Conservation (phyloP, 2,888 invertebrate species). For the Nymphalis urticae region DNA sequence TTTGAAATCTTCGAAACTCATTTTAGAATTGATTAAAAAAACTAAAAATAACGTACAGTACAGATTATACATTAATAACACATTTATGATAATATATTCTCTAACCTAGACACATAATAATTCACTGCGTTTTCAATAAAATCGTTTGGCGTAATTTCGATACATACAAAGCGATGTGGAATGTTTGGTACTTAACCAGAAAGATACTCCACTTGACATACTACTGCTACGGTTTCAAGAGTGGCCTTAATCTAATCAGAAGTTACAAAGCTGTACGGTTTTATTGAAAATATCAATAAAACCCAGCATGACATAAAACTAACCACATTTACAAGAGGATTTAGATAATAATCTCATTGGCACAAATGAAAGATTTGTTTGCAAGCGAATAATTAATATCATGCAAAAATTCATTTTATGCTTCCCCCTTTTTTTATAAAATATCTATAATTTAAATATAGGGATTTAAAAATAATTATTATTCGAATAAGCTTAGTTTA, state of each 20-base stretch:
- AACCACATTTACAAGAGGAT: background rate
- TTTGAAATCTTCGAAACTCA: slow-evolving; percentile 13
- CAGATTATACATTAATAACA: slow-evolving; percentile 30
- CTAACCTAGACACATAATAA: slow-evolving; percentile 35
- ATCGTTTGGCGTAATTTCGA: slow-evolving; percentile 46
- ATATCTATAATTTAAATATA: background rate
- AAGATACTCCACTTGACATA: slow-evolving; percentile 3
- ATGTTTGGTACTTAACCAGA: slow-evolving; percentile 45
- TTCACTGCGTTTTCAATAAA: slow-evolving; percentile 29
- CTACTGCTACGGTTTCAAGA: slow-evolving; percentile 1
- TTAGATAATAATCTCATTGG: background rate
- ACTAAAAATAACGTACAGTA: slow-evolving; percentile 19
- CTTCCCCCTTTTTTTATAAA: background rate
- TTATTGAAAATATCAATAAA: background rate
- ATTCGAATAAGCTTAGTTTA: background rate
- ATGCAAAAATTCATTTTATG: slow-evolving; percentile 2
- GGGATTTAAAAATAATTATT: background rate
- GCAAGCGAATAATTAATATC: slow-evolving; percentile 3
- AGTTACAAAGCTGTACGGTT: slow-evolving; percentile 3
- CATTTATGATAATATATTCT: slow-evolving; percentile 32
- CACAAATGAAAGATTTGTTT: slow-evolving; percentile 1
- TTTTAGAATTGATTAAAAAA: slow-evolving; percentile 19
- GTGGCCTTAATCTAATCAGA: slow-evolving; percentile 21
- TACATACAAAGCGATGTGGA: slow-evolving; percentile 54
- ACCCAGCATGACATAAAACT: background rate